Conservation (phyloP, 2,797 vertebrate genomes). For the Benthosema pterotum region DNA sequence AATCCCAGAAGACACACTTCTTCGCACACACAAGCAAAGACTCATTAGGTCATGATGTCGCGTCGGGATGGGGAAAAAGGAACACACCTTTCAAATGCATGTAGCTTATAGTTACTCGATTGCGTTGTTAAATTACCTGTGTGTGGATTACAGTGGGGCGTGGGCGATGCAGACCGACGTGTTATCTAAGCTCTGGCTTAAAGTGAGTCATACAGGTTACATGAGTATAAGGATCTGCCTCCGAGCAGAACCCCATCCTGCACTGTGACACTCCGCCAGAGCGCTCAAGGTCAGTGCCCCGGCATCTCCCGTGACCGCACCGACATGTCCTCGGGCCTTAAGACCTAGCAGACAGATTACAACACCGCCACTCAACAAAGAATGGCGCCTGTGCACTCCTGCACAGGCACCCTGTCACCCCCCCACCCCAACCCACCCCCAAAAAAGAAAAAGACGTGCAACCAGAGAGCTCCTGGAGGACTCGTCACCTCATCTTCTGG, state of each 20-base stretch:
- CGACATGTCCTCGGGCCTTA: constrained; percentile 69
- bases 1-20: constrained; percentile 6
- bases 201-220: constrained; percentile 67
- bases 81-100: neutral
- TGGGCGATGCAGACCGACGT: constrained; percentile 27
- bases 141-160: constrained; percentile 10
- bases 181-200: constrained; percentile 43
- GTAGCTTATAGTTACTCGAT: neutral
- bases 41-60: constrained; percentile 18
- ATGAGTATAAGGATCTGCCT: constrained; percentile 53
- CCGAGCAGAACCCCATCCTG: constrained; percentile 43
- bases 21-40: constrained; percentile 6
- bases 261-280: constrained; percentile 57
- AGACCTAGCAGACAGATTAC: constrained; percentile 72
- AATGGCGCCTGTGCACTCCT: constrained; percentile 62
- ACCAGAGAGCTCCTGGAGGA: constrained; percentile 79
- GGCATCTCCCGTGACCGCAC: constrained; percentile 65
- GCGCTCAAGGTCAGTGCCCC: constrained; percentile 76
- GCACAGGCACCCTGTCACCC: constrained; percentile 36
- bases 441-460: constrained; percentile 60
- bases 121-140: neutral
- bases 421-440: constrained; percentile 53
- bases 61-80: neutral
- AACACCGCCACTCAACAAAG: constrained; percentile 72
- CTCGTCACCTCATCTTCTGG: constrained; percentile 80